Evolutionary conservation across 2,888 invertebrate genomes (phyloP).

Genomic region (Xestia ashworthii): DNA sequence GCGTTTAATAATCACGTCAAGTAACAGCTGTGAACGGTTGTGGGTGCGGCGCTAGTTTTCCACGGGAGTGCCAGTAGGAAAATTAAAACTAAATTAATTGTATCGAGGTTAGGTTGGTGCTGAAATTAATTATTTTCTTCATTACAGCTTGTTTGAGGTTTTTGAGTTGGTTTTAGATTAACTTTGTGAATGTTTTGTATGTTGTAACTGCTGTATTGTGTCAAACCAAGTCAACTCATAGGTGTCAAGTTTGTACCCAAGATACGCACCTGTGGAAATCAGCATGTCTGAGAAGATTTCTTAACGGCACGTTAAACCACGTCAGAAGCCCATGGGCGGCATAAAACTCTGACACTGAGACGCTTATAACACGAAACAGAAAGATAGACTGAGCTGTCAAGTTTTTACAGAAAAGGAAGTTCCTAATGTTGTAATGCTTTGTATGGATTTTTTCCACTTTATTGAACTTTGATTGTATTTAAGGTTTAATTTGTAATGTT

Average conservation of each 20-base stretch:
- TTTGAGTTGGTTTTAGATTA: conserved; percentile 14
- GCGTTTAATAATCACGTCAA: conserved; percentile 89
- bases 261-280: no score
- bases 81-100: conserved; percentile 85
- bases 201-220: not conserved
- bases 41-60: conserved; percentile 84
- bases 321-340: no score
- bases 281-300: no score
- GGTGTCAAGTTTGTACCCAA: no score
- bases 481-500: not conserved
- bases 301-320: no score
- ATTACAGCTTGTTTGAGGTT: conserved; percentile 41
- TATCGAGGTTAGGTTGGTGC: conserved; percentile 58
- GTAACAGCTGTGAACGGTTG: conserved; percentile 84
- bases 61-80: conserved; percentile 75
- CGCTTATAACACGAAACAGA: no score
- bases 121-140: conserved; percentile 61
- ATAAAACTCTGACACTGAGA: no score
- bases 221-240: no score
- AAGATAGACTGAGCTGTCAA: no score
- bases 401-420: not conserved
- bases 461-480: not conserved
- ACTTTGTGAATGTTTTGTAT: conserved; percentile 23
- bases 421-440: not conserved
- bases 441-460: not conserved